A percentile compares a stretch with the other conserved stretches of the same genome.
These are phyloP conservation scores for Plebejus anna DNA, from an alignment of 2,888 invertebrate genomes.

Conservation along the genomic window DNA sequence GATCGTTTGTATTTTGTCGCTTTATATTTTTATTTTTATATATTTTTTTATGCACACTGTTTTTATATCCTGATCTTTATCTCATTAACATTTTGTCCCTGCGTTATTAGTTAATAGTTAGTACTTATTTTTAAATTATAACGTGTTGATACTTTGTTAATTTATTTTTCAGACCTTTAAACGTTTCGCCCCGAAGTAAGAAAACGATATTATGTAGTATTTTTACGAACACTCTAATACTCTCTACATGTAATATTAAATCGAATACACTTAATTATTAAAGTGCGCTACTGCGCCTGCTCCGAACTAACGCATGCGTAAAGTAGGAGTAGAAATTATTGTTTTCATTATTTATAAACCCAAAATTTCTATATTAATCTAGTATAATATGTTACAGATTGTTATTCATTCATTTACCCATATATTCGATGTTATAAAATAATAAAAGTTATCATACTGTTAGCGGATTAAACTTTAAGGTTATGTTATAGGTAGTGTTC, in stretches of 20 bases:
- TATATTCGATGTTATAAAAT: not conserved
- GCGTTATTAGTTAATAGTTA: no score
- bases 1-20: no score
- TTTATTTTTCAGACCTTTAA: not conserved
- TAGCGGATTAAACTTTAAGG: not conserved
- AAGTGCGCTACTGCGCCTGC: conserved; percentile 20
- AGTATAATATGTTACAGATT: not conserved
- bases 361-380: conserved; percentile 16
- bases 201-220: not conserved
- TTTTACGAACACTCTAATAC: not conserved
- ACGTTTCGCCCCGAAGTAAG: not conserved
- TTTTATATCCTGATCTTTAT: no score
- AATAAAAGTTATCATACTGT: not conserved
- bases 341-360: conserved; percentile 28
- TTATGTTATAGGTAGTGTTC: conserved; percentile 6
- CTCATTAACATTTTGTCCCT: no score
- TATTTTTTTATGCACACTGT: no score
- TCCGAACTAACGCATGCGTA: conserved; percentile 22
- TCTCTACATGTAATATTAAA: not conserved
- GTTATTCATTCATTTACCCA: not conserved
- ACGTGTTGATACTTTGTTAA: no score
- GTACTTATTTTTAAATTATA: no score
- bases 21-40: no score
- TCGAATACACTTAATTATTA: conserved; percentile 18
- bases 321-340: not conserved